Base-by-base conservation (phyloP, 2,888 invertebrate species). In the Apotomis capreana region DNA sequence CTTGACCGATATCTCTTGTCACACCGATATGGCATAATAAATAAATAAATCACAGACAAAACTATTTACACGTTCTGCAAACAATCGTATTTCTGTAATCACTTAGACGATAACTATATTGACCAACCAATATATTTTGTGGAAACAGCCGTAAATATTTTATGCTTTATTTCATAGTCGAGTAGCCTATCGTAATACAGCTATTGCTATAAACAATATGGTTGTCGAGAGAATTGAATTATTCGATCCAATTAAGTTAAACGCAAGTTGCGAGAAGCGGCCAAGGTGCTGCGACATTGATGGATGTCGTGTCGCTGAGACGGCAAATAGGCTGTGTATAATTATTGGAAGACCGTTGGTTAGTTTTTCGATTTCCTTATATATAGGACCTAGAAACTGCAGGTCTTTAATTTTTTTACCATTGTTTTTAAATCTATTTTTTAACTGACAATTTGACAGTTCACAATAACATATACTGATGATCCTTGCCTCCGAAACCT, bases 221-320 rank as follows among this genome's bases (percentile, higher is more conserved):
- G 70, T 67, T 61, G 70, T 40, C 67, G 76, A 76, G 75, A 73
- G 73, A 75, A 77, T 80, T 76, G 70, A 78, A 78, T 81, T 76
- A 77, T 80, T 76, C 75, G 79, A 84, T 80, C 81, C 79, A 84
- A 86, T 86, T 79, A 85, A 82, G 81, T 83, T 83, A 83, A 80
- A 76, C 77, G 68, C 49, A 83, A 83, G 79, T 83, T 80, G 82
- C 81, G 67, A 61, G n/a, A 49, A n/a, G 46, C 62, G 78, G 81
- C 76, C 75, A 76, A 73, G 74, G 77, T 76, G 75, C 70, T 74
- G 74, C 75, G 74, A 74, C 74, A 9, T 71, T 74, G 74, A 74
- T 74, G 80, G 88, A 89, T 89, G 77, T 81, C 78, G 79, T 79
- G 80, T 79, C 81, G 78, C 77, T 79, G 12, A 68, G 79, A 79